Base-by-base conservation (phyloP, 2,797 vertebrate genomes). In the Nothura maculosa region DNA sequence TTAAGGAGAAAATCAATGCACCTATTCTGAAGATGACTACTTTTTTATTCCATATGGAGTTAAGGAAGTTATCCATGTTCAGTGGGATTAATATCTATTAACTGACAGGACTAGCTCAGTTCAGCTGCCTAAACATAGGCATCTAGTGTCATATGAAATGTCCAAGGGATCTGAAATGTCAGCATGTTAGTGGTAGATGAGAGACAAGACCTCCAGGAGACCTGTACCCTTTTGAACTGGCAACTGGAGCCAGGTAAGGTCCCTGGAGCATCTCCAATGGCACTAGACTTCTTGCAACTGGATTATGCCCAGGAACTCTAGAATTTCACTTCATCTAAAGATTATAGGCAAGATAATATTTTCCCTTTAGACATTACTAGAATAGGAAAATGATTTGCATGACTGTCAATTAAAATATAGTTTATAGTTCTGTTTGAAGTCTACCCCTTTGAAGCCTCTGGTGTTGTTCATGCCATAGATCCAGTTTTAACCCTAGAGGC, bases 371-470 rank as follows among this genome's bases (percentile, higher is more conserved):
- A 2, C 58, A 64, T 66, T 66, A 34, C n/a, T 80, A 81, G 58
- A 87, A 75, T 20, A 68, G 27, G 1, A 1, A 16, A 48, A 75
- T 60, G n/a, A 25, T 12, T 4, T 5, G 3, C 0, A 0, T 52
- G 45, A 54, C 40, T 50, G 30, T 81, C 10, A 83, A 47, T 68
- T 70, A 57, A 73, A 92, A 42, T 18, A 57, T 6, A 89, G n/a
- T 20, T 95, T 43, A 60, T 47, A 52, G 27, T 57, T 75, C 55
- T 75, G 43, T 94, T 92, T 92, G 81, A 92, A 95, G 69, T 73
- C 25, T 25, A 25, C 7, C 75, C 32, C 79, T 81, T 87, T 83
- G 86, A 92, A 89, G 60, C 5, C 20, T 45, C 4, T 81, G 22
- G 10, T 74, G 60, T 45, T 85, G 14, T 10, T 74, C 27, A 67